These are phyloP conservation scores for Cryptocephalus moraei DNA, from an alignment of 2,888 invertebrate genomes.

Conservation along the genomic window DNA sequence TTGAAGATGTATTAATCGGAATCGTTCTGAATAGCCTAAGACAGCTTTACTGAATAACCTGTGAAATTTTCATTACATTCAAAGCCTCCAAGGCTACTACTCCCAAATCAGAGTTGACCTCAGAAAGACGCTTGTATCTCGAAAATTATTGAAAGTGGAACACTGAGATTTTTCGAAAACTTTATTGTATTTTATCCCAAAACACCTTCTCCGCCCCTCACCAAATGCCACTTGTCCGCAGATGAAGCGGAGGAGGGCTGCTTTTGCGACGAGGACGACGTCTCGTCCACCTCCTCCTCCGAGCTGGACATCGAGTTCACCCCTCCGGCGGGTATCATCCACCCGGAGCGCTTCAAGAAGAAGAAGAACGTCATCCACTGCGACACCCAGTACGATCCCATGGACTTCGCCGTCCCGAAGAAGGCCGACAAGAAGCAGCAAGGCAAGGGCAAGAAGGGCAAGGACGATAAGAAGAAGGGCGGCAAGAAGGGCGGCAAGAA, in stretches of 20 bases:
- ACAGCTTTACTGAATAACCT: too few relatives aligned
- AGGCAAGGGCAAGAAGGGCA: conserved; percentile 9
- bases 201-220: too few relatives aligned
- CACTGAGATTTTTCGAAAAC: too few relatives aligned
- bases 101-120: too few relatives aligned
- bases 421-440: conserved; percentile 13
- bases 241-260: conserved; percentile 14
- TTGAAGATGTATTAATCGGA: too few relatives aligned
- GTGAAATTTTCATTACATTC: too few relatives aligned
- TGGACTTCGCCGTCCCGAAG: conserved; percentile 33
- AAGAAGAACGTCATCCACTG: conserved; percentile 41
- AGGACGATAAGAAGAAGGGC: conserved; percentile 8
- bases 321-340: conserved; percentile 58
- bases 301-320: conserved; percentile 64
- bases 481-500: conserved; percentile 13
- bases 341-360: conserved; percentile 42
- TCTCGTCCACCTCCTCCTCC: conserved; percentile 42
- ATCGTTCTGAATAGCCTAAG: too few relatives aligned
- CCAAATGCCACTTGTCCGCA: neutral
- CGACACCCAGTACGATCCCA: conserved; percentile 51
- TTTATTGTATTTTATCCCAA: too few relatives aligned
- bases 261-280: conserved; percentile 15
- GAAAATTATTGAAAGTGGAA: too few relatives aligned
- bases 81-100: too few relatives aligned
- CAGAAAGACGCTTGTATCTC: too few relatives aligned